Percentiles rank a stretch among this genome's conserved stretches.
Conservation (phyloP, 2,797 vertebrate species). For the Rousettus madagascariensis region DNA sequence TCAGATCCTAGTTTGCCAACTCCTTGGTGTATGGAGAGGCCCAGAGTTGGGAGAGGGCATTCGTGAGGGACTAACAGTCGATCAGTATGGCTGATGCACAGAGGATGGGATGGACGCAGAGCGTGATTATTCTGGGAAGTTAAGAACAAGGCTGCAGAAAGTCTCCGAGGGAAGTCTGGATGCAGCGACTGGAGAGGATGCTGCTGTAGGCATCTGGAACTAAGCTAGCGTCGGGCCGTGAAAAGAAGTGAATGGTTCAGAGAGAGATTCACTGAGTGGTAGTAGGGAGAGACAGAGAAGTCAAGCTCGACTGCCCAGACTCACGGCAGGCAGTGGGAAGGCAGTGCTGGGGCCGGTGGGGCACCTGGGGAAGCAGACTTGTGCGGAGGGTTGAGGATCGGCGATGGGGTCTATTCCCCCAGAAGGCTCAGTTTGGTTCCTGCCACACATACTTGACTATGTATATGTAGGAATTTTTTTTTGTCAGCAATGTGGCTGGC, state of each 20-base stretch:
- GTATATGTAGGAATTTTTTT: neutral
- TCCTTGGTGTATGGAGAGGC: neutral
- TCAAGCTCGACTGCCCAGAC: neutral
- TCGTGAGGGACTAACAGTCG: neutral
- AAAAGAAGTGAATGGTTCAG: neutral
- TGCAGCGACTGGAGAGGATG: neutral
- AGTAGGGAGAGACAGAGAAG: neutral
- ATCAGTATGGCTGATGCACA: neutral
- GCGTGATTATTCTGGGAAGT: neutral
- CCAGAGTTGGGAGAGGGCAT: neutral
- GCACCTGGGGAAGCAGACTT: neutral
- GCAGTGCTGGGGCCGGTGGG: neutral
- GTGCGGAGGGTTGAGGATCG: neutral
- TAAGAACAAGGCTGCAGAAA: neutral
- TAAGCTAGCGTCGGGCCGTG: neutral
- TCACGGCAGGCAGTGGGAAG: neutral
- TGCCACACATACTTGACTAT: neutral
- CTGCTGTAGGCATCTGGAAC: neutral
- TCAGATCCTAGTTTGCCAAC: neutral
- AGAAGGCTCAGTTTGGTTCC: neutral
- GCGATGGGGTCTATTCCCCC: neutral
- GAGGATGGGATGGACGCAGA: neutral
- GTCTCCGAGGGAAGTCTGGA: neutral
- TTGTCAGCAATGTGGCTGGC: conserved; percentile 20
- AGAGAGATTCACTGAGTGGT: neutral